Evolutionary conservation across 1,140 invertebrate genomes (phyloP).

Genomic region (Halesus radiatus): DNA sequence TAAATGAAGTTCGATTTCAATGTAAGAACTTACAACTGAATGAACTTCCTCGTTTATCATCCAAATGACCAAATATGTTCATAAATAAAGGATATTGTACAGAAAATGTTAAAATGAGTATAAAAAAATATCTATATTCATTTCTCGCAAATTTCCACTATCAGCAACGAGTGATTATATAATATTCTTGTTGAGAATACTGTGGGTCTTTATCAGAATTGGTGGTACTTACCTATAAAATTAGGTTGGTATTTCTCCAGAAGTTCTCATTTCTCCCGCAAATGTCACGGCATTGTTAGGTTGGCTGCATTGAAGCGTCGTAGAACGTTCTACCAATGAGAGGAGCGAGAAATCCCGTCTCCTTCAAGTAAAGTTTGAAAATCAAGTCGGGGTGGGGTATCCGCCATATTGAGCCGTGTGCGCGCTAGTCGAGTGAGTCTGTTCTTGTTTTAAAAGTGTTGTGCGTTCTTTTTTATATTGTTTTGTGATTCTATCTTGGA

Average conservation of each 20-base stretch:
- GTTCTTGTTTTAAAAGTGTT: slow-evolving; percentile 46
- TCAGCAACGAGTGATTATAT: too few species aligned
- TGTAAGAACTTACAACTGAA: too few species aligned
- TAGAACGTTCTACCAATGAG: slow-evolving; percentile 44
- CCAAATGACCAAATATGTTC: too few species aligned
- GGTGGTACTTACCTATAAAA: neutral
- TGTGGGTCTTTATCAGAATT: too few species aligned
- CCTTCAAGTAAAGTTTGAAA: slow-evolving; percentile 52
- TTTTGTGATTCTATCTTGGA: slow-evolving; percentile 48
- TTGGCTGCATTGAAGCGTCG: slow-evolving; percentile 50
- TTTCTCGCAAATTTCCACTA: too few species aligned
- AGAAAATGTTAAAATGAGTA: too few species aligned
- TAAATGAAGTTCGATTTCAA: too few species aligned
- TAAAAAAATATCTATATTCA: too few species aligned
- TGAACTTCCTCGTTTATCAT: too few species aligned
- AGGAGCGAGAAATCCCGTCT: slow-evolving; percentile 38
- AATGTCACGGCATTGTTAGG: neutral
- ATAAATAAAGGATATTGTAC: too few species aligned
- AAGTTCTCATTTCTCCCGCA: slow-evolving; percentile 35
- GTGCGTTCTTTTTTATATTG: slow-evolving; percentile 45
- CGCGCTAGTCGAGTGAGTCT: slow-evolving; percentile 49
- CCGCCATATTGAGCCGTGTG: slow-evolving; percentile 54
- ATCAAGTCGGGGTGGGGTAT: slow-evolving; percentile 50
- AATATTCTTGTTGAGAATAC: too few species aligned
- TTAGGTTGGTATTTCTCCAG: neutral